Percentiles rank a stretch among this genome's conserved stretches.
Conservation (phyloP, 1,140 invertebrate genomes). For the Lordiphosa mommai region DNA sequence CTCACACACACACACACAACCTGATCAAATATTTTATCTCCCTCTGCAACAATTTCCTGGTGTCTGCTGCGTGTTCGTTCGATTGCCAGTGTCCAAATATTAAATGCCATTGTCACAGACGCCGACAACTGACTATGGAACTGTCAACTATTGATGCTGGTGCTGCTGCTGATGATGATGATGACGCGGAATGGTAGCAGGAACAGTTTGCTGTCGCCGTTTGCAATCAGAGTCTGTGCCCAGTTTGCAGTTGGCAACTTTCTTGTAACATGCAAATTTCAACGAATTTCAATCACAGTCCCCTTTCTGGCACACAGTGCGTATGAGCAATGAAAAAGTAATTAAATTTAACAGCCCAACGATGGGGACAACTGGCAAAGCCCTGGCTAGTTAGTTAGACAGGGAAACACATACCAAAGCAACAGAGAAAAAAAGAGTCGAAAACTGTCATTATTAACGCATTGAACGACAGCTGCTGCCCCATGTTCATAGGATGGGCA, state of each 20-base stretch:
- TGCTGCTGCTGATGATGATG: conserved; percentile 15
- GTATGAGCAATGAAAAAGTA: conserved; percentile 79
- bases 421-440: conserved; percentile 14
- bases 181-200: conserved; percentile 23
- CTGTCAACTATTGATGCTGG: conserved; percentile 61
- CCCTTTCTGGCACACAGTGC: conserved; percentile 42
- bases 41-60: conserved; percentile 45
- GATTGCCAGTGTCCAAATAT: conserved; percentile 61
- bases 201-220: conserved; percentile 20
- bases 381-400: conserved; percentile 54
- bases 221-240: conserved; percentile 52
- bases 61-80: conserved; percentile 8
- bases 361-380: conserved; percentile 19
- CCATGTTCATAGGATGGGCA: neutral
- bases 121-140: conserved; percentile 70
- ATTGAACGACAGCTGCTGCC: conserved; percentile 67
- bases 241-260: conserved; percentile 58
- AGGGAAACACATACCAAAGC: neutral
- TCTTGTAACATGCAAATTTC: conserved; percentile 75
- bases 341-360: conserved; percentile 74
- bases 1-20: neutral
- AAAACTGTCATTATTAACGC: conserved; percentile 77
- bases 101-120: conserved; percentile 73
- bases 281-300: conserved; percentile 74
- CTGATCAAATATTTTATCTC: conserved; percentile 56